Evolutionary conservation across 2,888 invertebrate genomes (phyloP), one percentile per base, ranked within the genome.

Genomic region (Choristoneura rosaceana): DNA sequence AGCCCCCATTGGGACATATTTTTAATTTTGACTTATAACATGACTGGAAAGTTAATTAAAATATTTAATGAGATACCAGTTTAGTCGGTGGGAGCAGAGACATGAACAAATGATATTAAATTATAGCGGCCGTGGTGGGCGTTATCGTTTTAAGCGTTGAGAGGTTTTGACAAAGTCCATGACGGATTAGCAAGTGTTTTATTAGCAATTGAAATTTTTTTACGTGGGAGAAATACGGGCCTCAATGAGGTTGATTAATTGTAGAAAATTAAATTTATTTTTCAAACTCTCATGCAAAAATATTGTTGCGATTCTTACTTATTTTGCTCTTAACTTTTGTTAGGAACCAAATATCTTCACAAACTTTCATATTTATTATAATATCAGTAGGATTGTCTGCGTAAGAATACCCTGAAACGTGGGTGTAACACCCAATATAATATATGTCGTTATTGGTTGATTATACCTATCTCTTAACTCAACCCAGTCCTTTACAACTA

Each of bases 21-120:
- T 90, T 85, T 82, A 88, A 83, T 87, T 89, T 87, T 90, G 89
- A 89, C 86, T 83, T 82, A 78, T 74, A 80, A 90, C 88, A 88
- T 85, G 85, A 79, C 78, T 85, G 84, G 87, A 90, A 90, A 89
- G 89, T 88, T 90, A 91, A 92, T 93, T 93, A 93, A 91, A 93
- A 92, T 93, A 93, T 88, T 90, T 91, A 92, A 93, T 92, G 91
- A 90, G 89, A 85, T 84, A 84, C 84, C 81, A 83, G 84, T 84
- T 87, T 84, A 80, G 87, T 87, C 86, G 83, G 87, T 86, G 84
- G 86, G 83, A 84, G 84, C 84, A 84, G 90, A 89, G 93, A 93
- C 93, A 90, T 80, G 83, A 84, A 93, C 89, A 90, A 92, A 93
- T 93, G 88, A 87, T 87, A 90, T 89, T 87, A 90, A 90, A 91